phyloP scores from a whole-genome alignment of 1,140 invertebrate genomes.

The Steinernema khuongi region DNA sequence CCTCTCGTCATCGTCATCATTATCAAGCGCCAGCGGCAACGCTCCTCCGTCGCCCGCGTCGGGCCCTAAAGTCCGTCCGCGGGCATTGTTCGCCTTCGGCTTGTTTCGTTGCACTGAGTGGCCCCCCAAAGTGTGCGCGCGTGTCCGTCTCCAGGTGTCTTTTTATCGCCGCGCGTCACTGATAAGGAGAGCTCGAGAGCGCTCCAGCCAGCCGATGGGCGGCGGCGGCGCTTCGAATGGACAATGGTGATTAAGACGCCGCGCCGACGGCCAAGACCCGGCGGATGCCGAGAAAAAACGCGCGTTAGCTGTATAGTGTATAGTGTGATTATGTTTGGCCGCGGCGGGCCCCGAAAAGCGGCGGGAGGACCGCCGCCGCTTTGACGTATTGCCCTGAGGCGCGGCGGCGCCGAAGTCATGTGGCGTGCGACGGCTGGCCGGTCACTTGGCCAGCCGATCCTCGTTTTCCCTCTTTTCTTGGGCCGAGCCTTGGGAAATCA shows the following conservation, averaged over 20 bases:
- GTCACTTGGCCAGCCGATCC: not conserved
- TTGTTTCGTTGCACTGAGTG: not conserved
- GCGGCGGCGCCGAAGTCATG: not conserved
- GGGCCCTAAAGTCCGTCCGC: not conserved
- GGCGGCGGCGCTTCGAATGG: not conserved
- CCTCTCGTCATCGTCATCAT: slow-evolving; percentile 10
- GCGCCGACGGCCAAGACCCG: not conserved
- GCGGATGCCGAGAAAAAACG: slow-evolving; percentile 4
- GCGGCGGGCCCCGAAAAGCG: slow-evolving; percentile 5
- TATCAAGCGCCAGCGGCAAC: slow-evolving; percentile 14
- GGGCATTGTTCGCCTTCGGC: not conserved
- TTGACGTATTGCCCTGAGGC: slow-evolving; percentile 1
- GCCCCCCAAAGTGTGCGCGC: not conserved
- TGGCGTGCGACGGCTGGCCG: slow-evolving; percentile 7
- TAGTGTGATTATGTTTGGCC: slow-evolving; percentile 16
- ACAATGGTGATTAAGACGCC: slow-evolving; percentile 11
- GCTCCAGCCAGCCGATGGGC: too few relatives aligned
- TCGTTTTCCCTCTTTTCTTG: not conserved
- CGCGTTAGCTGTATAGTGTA: slow-evolving; percentile 5
- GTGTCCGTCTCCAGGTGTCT: slow-evolving; percentile 14
- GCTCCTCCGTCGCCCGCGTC: not conserved
- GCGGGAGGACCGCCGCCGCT: not conserved
- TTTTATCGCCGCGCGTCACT: slow-evolving; percentile 3
- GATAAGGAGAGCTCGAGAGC: not conserved
- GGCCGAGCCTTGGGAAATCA: not conserved